These are phyloP conservation scores for Gandaritis pyraliata DNA, from an alignment of 2,888 invertebrate genomes.

Conservation along the genomic window DNA sequence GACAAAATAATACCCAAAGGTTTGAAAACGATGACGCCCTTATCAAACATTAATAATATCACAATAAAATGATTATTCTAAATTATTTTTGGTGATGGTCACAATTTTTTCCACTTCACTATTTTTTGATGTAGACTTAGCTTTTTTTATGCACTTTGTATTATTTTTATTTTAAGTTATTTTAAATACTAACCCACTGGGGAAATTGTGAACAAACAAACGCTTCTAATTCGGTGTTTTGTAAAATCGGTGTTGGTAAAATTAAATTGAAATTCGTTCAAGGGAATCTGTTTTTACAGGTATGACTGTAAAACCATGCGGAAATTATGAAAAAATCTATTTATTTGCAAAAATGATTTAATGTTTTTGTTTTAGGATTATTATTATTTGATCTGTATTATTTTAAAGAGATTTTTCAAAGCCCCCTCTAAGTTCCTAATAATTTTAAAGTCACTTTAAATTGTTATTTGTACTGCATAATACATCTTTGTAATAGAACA, in stretches of 20 bases:
- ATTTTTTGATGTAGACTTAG: constrained; percentile 38
- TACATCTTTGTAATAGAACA: constrained; percentile 42
- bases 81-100: no score
- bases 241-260: constrained; percentile 43
- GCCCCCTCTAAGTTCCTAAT: constrained; percentile 71
- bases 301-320: constrained; percentile 73
- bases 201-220: constrained; percentile 47
- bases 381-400: constrained; percentile 52
- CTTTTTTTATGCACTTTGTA: constrained; percentile 52
- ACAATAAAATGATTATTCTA: no score
- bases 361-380: constrained; percentile 43
- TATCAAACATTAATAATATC: no score
- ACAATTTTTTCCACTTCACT: constrained; percentile 48
- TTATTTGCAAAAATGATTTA: constrained; percentile 52
- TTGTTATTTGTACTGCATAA: constrained; percentile 33
- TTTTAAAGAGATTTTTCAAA: constrained; percentile 64
- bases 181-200: constrained; percentile 58
- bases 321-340: constrained; percentile 67
- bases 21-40: no score
- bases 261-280: constrained; percentile 42
- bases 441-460: constrained; percentile 38
- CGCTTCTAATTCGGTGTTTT: constrained; percentile 34
- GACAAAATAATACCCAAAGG: background rate
- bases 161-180: constrained; percentile 47
- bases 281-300: constrained; percentile 74